These are phyloP conservation scores for Akabosia matsudoensis DNA, from an alignment of 1,140 invertebrate genomes.

Conservation along the genomic window DNA sequence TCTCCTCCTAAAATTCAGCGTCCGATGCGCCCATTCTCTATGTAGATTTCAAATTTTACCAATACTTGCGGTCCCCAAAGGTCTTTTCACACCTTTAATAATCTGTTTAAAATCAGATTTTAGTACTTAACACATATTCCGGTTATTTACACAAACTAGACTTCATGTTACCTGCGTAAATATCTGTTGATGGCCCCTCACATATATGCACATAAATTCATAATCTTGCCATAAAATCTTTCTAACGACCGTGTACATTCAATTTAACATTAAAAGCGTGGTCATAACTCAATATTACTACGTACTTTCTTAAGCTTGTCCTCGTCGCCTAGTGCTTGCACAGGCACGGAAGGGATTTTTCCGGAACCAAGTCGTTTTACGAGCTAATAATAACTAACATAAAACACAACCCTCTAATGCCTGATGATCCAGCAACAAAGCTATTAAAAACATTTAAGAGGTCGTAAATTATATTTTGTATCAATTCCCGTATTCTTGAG, in stretches of 20 bases:
- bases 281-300: neutral
- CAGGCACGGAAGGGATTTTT: slow-evolving; percentile 1
- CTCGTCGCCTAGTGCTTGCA: neutral
- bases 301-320: neutral
- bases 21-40: too few species aligned
- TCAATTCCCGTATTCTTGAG: too few species aligned
- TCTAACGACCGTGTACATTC: neutral
- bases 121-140: too few species aligned
- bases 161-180: neutral
- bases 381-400: slow-evolving; percentile 14
- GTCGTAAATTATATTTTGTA: neutral
- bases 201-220: neutral
- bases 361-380: slow-evolving; percentile 13
- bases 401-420: neutral
- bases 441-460: slow-evolving; percentile 16
- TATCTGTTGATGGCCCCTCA: neutral
- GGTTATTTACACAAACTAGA: too few species aligned
- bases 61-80: too few species aligned
- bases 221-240: slow-evolving; percentile 9
- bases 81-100: too few species aligned
- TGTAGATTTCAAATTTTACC: too few species aligned
- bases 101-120: too few species aligned
- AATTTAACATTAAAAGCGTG: neutral
- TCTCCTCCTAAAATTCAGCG: too few species aligned
- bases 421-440: neutral